These are phyloP conservation scores for Tyto alba DNA, from an alignment of 2,113 vertebrate species.

Conservation along the genomic window DNA sequence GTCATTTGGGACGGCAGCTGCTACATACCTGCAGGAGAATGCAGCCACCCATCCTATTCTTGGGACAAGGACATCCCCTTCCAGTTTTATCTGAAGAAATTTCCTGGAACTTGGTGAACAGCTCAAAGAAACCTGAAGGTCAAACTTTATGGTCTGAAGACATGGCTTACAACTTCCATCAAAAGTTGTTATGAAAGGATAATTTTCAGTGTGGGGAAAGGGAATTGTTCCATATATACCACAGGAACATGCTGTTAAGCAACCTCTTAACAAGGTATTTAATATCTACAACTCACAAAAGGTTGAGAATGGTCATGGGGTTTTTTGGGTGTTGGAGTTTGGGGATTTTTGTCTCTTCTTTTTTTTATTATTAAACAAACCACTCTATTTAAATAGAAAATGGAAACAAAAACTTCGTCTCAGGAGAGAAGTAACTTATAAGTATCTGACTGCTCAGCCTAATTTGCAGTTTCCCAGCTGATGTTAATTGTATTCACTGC, in stretches of 20 bases:
- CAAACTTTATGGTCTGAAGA: not conserved
- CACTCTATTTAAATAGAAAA: not conserved
- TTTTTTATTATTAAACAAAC: not conserved
- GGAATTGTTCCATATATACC: not conserved
- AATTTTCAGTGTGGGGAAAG: not conserved
- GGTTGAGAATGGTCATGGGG: not conserved
- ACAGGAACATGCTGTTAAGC: not conserved
- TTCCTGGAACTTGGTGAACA: not conserved
- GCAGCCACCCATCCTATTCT: not conserved
- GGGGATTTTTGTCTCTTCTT: no score
- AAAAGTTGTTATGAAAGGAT: not conserved
- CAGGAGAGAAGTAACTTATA: not conserved
- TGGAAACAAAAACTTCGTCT: not conserved
- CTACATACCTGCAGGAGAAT: not conserved
- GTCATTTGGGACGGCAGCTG: not conserved
- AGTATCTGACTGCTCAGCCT: not conserved
- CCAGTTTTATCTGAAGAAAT: not conserved
- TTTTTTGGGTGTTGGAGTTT: not conserved
- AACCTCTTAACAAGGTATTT: not conserved
- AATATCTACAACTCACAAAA: not conserved
- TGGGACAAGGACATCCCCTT: not conserved
- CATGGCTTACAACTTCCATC: not conserved
- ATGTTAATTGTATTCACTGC: not conserved
- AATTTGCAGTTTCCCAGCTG: not conserved
- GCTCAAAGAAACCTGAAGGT: not conserved